Evolutionary conservation across 2,797 vertebrate species (phyloP).

Genomic region (Liparis tanakae): DNA sequence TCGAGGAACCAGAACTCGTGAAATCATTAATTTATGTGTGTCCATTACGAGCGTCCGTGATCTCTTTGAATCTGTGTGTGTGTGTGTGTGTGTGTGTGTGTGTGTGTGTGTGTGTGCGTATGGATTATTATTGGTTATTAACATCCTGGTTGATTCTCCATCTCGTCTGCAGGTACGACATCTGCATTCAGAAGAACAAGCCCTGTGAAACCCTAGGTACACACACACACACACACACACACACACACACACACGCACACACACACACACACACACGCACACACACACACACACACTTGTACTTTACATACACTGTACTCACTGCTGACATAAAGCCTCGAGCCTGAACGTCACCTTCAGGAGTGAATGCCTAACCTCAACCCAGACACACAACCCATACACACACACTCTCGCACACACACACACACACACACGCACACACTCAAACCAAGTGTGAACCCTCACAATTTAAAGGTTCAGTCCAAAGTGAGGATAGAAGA

Average conservation of each 20-base stretch:
- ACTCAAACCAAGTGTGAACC: not conserved
- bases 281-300: slow-evolving; percentile 14
- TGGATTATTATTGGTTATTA: slow-evolving; percentile 4
- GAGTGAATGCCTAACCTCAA: not conserved
- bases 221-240: slow-evolving; percentile 30
- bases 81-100: slow-evolving; percentile 9
- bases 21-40: no score
- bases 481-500: not conserved
- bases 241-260: slow-evolving; percentile 28
- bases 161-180: slow-evolving; percentile 89
- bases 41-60: no score
- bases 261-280: slow-evolving; percentile 24
- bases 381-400: not conserved
- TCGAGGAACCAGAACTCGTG: no score
- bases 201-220: slow-evolving; percentile 97
- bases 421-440: not conserved
- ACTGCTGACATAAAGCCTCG: not conserved
- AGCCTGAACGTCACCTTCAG: not conserved
- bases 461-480: not conserved
- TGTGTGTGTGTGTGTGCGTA: not conserved
- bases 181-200: slow-evolving; percentile 99
- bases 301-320: not conserved
- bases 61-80: no score
- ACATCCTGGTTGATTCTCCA: slow-evolving; percentile 22
- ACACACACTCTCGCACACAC: not conserved